Percentiles rank a stretch among this genome's conserved stretches.
phyloP scores from a whole-genome alignment of 2,797 vertebrate genomes.

The Triplophysa yarkandensis region DNA sequence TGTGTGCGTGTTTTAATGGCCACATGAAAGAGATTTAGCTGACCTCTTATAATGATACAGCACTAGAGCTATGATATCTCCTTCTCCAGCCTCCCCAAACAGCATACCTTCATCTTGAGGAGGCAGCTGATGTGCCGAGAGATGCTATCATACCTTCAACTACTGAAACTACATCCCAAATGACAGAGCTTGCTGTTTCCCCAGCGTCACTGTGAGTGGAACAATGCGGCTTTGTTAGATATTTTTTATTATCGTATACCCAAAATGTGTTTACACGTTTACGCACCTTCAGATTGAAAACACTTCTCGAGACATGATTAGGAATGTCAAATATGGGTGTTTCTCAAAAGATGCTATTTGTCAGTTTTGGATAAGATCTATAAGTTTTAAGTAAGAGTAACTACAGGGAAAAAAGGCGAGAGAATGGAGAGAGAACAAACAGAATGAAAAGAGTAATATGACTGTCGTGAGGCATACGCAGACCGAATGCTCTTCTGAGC shows the following conservation, averaged over 20 bases:
- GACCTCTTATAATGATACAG: neutral
- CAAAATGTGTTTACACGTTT: too few relatives aligned
- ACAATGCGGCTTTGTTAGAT: too few relatives aligned
- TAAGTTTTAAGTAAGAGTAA: conserved; percentile 50
- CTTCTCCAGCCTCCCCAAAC: neutral
- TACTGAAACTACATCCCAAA: neutral
- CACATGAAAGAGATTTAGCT: conserved; percentile 5
- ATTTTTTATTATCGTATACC: too few relatives aligned
- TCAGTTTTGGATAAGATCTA: conserved; percentile 23
- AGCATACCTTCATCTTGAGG: neutral
- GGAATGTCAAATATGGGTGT: conserved; percentile 23
- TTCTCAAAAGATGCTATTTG: conserved; percentile 27
- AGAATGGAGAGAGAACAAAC: neutral
- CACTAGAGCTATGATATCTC: neutral
- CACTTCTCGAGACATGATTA: neutral
- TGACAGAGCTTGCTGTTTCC: too few relatives aligned
- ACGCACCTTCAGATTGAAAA: too few relatives aligned
- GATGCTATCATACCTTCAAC: neutral
- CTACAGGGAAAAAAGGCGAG: conserved; percentile 11
- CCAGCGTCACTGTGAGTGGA: too few relatives aligned
- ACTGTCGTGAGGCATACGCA: conserved; percentile 3
- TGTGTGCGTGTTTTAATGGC: neutral
- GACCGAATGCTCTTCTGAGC: too few relatives aligned
- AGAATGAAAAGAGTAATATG: too few relatives aligned
- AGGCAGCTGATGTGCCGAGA: neutral